Evolutionary conservation across 1,140 invertebrate species (phyloP), one percentile per base, ranked within the genome.

Genomic region (Venustaconcha ellipsiformis): DNA sequence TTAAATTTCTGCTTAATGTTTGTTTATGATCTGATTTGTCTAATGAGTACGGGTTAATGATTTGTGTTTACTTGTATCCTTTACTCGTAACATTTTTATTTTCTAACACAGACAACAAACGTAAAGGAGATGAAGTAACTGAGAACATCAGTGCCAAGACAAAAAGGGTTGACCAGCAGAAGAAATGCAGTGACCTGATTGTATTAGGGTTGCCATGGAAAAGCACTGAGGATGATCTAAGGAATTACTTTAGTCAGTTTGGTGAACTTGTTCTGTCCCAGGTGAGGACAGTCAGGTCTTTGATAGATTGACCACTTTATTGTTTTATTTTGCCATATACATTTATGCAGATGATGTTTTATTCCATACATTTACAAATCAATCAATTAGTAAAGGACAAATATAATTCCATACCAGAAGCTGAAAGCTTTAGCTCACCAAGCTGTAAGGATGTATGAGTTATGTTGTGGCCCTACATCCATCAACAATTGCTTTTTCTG

Each of bases 131-230:
- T 89, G 96, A 74, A 58, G 64, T 57, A 26, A 63, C 57, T 82
- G 96, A 97, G 90, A 96, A 95, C 89, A 95, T 95, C 57, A 95
- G 94, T 74, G 94, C 94, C 23, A 98, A 84, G 70, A 83, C 80
- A 17, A 83, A 89, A 84, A 79, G 96, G 96, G 60, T 82, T 63
- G 80, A 88, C 64, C 96, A 96, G 86, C 92, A 95, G 80, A 81
- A 97, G 94, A 96, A 83, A 83, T 98, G 97, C 91, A 97, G 96
- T 79, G 97, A 99, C 91, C 92, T 99, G 78, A 99, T 99, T 90
- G 97, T 99, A 0, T 92, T 99, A 76, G 86, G 89, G 30, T 73
- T 91, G 60, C 90, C 91, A 37, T 92, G 88, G 84, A 91, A 90
- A 76, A 88, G 88, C 60, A 88, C 86, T 23, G 90, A 92, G 73